phyloP scores from a whole-genome alignment of 2,113 vertebrate species.

The Hypanus sabinus region DNA sequence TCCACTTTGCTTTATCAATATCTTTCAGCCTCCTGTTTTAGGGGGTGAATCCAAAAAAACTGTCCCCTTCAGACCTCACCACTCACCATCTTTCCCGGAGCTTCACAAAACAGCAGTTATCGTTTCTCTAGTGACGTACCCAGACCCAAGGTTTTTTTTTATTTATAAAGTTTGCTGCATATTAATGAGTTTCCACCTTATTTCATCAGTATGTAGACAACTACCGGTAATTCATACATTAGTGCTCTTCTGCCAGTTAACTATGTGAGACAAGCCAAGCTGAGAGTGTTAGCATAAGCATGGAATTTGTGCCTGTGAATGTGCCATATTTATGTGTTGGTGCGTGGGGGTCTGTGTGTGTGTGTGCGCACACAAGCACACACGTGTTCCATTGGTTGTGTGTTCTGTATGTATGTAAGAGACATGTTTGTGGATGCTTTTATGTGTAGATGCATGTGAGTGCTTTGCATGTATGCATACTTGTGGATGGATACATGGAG shows the following conservation, averaged over 20 bases:
- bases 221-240: background rate
- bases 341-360: no score
- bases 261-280: background rate
- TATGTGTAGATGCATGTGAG: no score
- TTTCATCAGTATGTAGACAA: background rate
- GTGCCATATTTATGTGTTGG: no score
- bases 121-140: background rate
- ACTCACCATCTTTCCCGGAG: no score
- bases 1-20: no score
- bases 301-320: background rate
- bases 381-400: background rate
- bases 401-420: background rate
- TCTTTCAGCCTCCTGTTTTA: no score
- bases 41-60: no score
- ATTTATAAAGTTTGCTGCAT: background rate
- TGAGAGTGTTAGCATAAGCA: background rate
- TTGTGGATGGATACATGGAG: no score
- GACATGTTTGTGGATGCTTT: no score
- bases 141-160: background rate
- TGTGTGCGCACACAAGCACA: no score
- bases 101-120: background rate
- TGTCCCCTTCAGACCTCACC: no score
- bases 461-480: no score
- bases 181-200: background rate
- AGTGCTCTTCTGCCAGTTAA: background rate